Conservation (phyloP, 2,113 vertebrate genomes). For the Embiotoca jacksoni region DNA sequence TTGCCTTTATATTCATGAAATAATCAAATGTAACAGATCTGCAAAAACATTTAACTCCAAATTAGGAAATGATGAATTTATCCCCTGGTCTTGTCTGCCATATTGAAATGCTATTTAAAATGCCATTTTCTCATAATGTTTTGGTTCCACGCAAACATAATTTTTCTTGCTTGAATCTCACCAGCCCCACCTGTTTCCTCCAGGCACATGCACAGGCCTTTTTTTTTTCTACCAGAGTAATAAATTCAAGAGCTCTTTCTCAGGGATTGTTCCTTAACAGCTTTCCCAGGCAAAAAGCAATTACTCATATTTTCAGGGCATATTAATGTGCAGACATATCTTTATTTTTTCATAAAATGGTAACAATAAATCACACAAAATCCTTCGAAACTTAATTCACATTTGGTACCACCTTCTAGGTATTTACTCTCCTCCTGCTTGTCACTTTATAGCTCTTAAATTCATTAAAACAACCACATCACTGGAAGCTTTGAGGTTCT, state of each 20-base stretch:
- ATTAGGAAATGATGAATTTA: conserved; percentile 57
- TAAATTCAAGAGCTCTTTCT: conserved; percentile 73
- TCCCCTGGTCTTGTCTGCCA: conserved; percentile 45
- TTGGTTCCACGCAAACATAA: conserved; percentile 65
- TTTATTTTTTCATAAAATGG: conserved; percentile 49
- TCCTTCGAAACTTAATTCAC: conserved; percentile 1
- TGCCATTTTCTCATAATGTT: conserved; percentile 64
- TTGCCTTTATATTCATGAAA: background rate
- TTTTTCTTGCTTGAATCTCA: conserved; percentile 71
- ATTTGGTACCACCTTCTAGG: background rate
- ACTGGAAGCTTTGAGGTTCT: conserved; percentile 6
- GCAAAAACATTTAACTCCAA: conserved; percentile 52
- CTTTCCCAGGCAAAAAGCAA: conserved; percentile 72
- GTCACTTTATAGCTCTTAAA: background rate
- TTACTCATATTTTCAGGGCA: conserved; percentile 62
- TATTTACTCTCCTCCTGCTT: conserved; percentile 18
- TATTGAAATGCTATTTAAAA: conserved; percentile 70
- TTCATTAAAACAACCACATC: background rate
- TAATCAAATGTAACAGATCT: conserved; percentile 45
- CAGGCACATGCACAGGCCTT: conserved; percentile 48
- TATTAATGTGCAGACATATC: conserved; percentile 53
- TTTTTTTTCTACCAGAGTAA: conserved; percentile 51
- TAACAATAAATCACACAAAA: conserved; percentile 45
- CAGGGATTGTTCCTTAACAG: conserved; percentile 61
- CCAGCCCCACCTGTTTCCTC: conserved; percentile 76